A percentile compares a stretch with the other conserved stretches of the same genome.
phyloP scores from a whole-genome alignment of 2,113 vertebrate species.

The Oxygymnocypris stewartii region DNA sequence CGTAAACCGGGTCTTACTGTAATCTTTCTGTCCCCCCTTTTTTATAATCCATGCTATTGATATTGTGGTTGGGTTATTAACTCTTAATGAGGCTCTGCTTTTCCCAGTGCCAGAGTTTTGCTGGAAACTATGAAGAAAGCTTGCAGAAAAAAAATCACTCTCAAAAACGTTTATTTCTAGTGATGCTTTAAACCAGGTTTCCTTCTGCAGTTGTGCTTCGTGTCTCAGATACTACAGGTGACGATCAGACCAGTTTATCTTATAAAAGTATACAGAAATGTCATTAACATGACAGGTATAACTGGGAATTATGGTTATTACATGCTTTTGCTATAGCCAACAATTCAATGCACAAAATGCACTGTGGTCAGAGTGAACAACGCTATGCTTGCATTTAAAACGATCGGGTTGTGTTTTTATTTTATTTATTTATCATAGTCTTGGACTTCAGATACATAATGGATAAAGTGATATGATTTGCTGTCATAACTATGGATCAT shows the following conservation, averaged over 20 bases:
- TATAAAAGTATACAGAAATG: slow-evolving; percentile 6
- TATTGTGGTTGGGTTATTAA: slow-evolving; percentile 73
- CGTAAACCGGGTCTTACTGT: slow-evolving; percentile 74
- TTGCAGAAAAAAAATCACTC: slow-evolving; percentile 25
- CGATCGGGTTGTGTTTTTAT: background rate
- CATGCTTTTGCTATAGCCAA: background rate
- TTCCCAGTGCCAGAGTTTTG: slow-evolving; percentile 59
- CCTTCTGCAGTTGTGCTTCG: background rate
- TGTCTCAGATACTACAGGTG: background rate
- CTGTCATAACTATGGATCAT: background rate
- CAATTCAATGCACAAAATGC: background rate
- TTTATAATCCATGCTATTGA: slow-evolving; percentile 66
- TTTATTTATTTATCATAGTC: background rate
- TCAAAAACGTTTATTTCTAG: slow-evolving; percentile 63
- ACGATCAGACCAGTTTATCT: background rate
- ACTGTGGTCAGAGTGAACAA: background rate
- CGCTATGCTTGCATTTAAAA: background rate
- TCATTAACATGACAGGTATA: background rate
- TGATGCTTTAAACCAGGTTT: slow-evolving; percentile 57
- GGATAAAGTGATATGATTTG: background rate
- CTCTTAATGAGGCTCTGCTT: slow-evolving; percentile 65
- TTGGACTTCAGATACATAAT: background rate
- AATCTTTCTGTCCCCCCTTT: slow-evolving; percentile 64
- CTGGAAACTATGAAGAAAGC: slow-evolving; percentile 61
- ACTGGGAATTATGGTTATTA: background rate